Conservation (phyloP, 2,113 vertebrate genomes). For the Channa argus region DNA sequence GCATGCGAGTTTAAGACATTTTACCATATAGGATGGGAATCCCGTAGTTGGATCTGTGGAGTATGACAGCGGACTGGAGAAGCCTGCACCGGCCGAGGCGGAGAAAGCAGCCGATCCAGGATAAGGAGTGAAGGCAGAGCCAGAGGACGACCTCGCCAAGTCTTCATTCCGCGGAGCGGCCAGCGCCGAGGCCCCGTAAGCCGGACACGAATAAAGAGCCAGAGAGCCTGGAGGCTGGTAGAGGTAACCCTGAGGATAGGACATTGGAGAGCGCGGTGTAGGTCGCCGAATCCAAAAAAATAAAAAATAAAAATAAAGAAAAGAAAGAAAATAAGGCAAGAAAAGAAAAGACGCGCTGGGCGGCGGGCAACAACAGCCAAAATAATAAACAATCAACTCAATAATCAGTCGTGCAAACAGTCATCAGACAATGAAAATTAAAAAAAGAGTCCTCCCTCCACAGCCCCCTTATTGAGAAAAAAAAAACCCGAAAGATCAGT, state of each 20-base stretch:
- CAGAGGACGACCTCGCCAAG: conserved; percentile 93
- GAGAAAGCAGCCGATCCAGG: conserved; percentile 97
- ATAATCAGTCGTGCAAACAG: conserved; percentile 75
- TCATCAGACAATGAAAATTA: conserved; percentile 73
- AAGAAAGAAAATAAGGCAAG: background rate
- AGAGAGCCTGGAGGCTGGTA: conserved; percentile 98
- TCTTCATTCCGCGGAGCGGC: conserved; percentile 95
- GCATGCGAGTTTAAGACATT: conserved; percentile 18
- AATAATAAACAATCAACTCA: conserved; percentile 76
- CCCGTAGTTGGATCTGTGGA: conserved; percentile 91
- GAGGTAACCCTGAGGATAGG: conserved; percentile 99
- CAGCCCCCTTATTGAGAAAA: conserved; percentile 78
- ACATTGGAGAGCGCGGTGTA: conserved; percentile 88
- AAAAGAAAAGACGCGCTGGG: conserved; percentile 62
- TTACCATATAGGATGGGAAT: conserved; percentile 99
- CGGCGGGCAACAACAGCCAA: conserved; percentile 51
- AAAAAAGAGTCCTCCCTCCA: conserved; percentile 76
- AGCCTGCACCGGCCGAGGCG: conserved; percentile 89
- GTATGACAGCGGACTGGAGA: conserved; percentile 94
- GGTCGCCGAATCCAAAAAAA: conserved; percentile 72
- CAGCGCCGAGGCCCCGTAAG: conserved; percentile 93
- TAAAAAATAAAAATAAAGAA: no score
- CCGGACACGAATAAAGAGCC: conserved; percentile 97
- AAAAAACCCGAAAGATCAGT: conserved; percentile 80
- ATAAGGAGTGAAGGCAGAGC: conserved; percentile 97